phyloP scores from a whole-genome alignment of 2,888 invertebrate species.

The Cheilosia grossa region DNA sequence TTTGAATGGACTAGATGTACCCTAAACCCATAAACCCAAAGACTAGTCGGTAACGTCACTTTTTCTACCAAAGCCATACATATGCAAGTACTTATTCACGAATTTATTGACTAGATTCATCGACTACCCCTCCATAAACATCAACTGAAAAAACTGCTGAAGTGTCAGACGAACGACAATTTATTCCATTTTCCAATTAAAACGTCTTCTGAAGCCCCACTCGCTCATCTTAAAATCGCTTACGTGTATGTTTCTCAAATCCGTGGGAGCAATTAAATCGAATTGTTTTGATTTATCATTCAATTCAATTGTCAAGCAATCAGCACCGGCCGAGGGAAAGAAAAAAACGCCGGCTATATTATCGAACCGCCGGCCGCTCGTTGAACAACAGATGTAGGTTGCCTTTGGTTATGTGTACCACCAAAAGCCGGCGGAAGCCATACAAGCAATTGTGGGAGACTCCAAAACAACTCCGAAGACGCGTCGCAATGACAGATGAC shows the following conservation, averaged over 20 bases:
- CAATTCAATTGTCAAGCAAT: slow-evolving; percentile 54
- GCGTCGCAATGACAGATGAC: slow-evolving; percentile 38
- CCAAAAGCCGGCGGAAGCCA: slow-evolving; percentile 51
- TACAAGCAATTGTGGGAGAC: slow-evolving; percentile 19
- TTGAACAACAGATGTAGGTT: slow-evolving; percentile 53
- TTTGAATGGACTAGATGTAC: no score
- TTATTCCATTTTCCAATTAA: slow-evolving; percentile 10
- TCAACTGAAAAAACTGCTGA: no score
- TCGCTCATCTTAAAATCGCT: neutral
- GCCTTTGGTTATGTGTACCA: slow-evolving; percentile 37
- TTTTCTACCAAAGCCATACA: no score
- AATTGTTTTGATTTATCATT: slow-evolving; percentile 59
- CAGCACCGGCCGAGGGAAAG: slow-evolving; percentile 9
- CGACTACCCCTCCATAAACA: no score
- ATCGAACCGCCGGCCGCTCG: neutral
- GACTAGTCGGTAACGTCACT: no score
- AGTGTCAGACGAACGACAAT: no score
- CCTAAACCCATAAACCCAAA: no score
- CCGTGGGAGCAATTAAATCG: neutral
- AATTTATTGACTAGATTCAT: no score
- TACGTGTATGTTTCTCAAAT: slow-evolving; percentile 23
- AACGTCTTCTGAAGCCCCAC: neutral
- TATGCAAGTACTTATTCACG: no score
- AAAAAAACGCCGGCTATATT: slow-evolving; percentile 29
- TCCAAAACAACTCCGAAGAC: slow-evolving; percentile 16